These are phyloP conservation scores for Centropyge bicolor DNA, from an alignment of 2,797 vertebrate species.

Conservation along the genomic window DNA sequence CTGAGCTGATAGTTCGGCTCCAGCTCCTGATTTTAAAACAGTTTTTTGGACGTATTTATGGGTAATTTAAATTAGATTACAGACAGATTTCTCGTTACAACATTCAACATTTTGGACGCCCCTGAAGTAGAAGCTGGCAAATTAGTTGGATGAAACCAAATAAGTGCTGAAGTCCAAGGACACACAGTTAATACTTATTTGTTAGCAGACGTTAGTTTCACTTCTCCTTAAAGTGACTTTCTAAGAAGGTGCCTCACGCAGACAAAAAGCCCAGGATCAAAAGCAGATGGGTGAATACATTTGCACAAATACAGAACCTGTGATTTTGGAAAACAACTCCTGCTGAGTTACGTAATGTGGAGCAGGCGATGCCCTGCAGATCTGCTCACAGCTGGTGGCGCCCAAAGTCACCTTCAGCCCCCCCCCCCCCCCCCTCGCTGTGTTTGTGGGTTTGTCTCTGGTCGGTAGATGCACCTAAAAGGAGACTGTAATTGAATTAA, in stretches of 20 bases:
- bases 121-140: background rate
- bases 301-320: background rate
- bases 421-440: conserved; percentile 19
- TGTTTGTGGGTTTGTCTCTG: conserved; percentile 60
- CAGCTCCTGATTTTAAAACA: background rate
- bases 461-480: conserved; percentile 49
- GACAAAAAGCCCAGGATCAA: background rate
- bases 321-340: conserved; percentile 25
- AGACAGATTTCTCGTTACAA: too few relatives aligned
- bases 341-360: conserved; percentile 40
- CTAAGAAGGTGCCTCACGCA: background rate
- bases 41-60: background rate
- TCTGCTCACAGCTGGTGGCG: conserved; percentile 48
- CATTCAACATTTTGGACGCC: background rate
- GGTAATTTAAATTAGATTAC: background rate
- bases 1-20: background rate
- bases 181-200: too few relatives aligned
- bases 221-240: background rate
- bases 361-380: conserved; percentile 43
- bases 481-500: conserved; percentile 60
- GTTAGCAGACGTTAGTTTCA: too few relatives aligned
- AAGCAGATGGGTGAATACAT: conserved; percentile 5
- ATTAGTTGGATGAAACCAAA: too few relatives aligned
- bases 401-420: conserved; percentile 66
- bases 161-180: too few relatives aligned